Evolutionary conservation across 2,113 vertebrate species (phyloP).

Genomic region (Oxyura jamaicensis): DNA sequence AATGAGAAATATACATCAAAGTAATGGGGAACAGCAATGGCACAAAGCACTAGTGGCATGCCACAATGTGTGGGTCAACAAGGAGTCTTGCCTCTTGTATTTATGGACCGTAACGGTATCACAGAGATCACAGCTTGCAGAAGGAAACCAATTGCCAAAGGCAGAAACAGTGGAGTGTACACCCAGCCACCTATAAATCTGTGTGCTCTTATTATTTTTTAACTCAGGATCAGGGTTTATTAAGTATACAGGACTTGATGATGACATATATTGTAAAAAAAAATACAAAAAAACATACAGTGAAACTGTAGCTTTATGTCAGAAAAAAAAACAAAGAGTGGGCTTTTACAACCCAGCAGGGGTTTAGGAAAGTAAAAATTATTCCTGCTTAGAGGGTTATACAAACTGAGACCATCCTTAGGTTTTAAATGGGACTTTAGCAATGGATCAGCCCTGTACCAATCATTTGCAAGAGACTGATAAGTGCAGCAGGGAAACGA

Average conservation of each 20-base stretch:
- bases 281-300: background rate
- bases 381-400: background rate
- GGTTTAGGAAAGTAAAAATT: background rate
- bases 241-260: background rate
- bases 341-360: background rate
- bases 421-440: background rate
- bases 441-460: background rate
- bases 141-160: background rate
- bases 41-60: background rate
- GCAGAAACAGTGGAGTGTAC: background rate
- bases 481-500: background rate
- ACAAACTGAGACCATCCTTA: background rate
- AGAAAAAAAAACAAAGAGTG: background rate
- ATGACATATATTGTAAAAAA: background rate
- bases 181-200: background rate
- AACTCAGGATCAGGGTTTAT: background rate
- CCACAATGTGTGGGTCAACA: background rate
- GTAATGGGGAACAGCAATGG: background rate
- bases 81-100: background rate
- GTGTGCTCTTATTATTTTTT: background rate
- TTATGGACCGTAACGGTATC: background rate
- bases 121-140: background rate
- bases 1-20: conserved; percentile 11
- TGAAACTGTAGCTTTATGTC: background rate
- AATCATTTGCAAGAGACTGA: background rate